phyloP scores from a whole-genome alignment of 2,888 invertebrate species.

The Penaeus monodon region DNA sequence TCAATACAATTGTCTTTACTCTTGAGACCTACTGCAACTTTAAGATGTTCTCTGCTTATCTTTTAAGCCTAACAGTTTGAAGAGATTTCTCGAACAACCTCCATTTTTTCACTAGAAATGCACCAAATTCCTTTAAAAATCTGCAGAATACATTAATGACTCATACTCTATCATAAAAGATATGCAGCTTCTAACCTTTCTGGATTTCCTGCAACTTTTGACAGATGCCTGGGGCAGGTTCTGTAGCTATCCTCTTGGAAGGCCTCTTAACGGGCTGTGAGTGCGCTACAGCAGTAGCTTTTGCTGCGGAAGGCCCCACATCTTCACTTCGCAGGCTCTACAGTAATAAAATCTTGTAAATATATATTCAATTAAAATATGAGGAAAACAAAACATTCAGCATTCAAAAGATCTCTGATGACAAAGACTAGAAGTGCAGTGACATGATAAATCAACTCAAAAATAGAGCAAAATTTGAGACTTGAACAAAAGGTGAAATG shows the following conservation, averaged over 20 bases:
- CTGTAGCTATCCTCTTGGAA: conserved; percentile 34
- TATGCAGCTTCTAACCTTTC: conserved; percentile 12
- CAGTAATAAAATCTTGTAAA: background rate
- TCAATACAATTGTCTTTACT: too few relatives aligned
- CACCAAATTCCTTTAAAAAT: too few relatives aligned
- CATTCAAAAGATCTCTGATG: background rate
- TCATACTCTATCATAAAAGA: background rate
- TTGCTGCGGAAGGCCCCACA: background rate
- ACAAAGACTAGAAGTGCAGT: too few relatives aligned
- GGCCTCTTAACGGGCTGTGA: conserved; percentile 47
- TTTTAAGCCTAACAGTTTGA: too few relatives aligned
- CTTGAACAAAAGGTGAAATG: too few relatives aligned
- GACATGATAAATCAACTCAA: too few relatives aligned
- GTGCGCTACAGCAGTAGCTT: conserved; percentile 21
- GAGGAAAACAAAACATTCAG: background rate
- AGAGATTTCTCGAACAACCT: too few relatives aligned
- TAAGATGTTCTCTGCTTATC: too few relatives aligned
- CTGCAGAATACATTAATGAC: too few relatives aligned
- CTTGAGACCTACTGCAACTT: too few relatives aligned
- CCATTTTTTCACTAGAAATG: too few relatives aligned
- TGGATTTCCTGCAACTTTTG: conserved; percentile 14
- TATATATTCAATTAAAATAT: background rate
- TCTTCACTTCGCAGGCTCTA: conserved; percentile 29
- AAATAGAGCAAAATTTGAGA: too few relatives aligned
- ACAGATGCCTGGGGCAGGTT: conserved; percentile 24